Conservation (phyloP, 2,113 vertebrate genomes). For the Mobula birostris region DNA sequence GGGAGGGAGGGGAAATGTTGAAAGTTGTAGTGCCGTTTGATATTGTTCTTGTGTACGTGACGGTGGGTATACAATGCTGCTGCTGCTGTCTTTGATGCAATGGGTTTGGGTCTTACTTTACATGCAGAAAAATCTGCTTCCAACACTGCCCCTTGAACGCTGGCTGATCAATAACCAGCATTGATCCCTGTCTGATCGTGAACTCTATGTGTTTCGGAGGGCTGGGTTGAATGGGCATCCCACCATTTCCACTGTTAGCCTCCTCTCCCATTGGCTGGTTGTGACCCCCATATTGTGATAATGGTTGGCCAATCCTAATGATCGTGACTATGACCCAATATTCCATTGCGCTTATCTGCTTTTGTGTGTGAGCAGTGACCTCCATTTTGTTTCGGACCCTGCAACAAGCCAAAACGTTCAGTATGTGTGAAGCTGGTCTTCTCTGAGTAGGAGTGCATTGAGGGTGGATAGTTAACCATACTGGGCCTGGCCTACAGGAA, state of each 20-base stretch:
- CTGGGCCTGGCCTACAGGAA: background rate
- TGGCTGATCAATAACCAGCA: background rate
- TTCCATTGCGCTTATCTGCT: background rate
- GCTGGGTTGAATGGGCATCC: background rate
- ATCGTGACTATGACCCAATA: background rate
- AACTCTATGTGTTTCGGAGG: background rate
- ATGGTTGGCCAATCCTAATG: background rate
- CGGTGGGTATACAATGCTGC: conserved; percentile 27
- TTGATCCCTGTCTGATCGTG: background rate
- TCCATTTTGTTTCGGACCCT: background rate
- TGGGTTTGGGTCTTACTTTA: background rate
- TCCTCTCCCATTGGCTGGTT: background rate
- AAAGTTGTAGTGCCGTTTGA: conserved; percentile 27
- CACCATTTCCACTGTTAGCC: background rate
- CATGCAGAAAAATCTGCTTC: background rate
- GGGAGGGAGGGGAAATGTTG: conserved; percentile 10
- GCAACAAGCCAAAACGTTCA: too few species aligned
- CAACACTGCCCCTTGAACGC: background rate
- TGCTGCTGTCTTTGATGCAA: conserved; percentile 16
- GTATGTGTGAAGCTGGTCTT: too few species aligned
- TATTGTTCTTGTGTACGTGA: conserved; percentile 34
- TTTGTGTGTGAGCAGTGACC: background rate
- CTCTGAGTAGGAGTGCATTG: background rate
- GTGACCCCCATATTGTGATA: background rate
- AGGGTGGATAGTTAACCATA: background rate